Evolutionary conservation across 2,113 vertebrate species (phyloP).

Genomic region (Rattus rattus): DNA sequence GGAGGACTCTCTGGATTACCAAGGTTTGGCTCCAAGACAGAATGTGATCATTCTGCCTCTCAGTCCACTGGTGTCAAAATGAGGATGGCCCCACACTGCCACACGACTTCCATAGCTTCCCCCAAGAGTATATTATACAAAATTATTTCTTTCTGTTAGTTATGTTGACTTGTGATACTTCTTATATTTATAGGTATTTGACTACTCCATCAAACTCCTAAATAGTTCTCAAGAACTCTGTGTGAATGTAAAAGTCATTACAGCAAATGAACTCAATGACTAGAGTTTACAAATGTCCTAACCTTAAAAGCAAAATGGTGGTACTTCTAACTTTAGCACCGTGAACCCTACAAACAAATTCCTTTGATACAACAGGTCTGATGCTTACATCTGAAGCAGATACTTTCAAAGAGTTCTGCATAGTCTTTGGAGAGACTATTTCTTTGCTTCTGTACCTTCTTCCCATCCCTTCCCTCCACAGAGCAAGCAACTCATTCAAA

Average conservation of each 20-base stretch:
- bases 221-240: conserved; percentile 28
- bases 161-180: neutral
- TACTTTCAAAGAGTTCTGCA: neutral
- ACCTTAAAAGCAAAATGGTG: neutral
- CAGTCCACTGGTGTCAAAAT: neutral
- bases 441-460: neutral
- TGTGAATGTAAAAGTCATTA: conserved; percentile 24
- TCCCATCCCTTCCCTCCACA: neutral
- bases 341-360: neutral
- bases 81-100: neutral
- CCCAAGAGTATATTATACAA: neutral
- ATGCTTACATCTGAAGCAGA: neutral
- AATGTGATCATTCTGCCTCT: neutral
- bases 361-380: neutral
- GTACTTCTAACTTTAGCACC: neutral
- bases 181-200: neutral
- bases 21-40: neutral
- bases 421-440: neutral
- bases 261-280: conserved; percentile 24
- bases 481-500: conserved; percentile 51
- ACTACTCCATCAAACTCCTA: neutral
- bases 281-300: neutral
- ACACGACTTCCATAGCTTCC: neutral
- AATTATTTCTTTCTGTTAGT: neutral
- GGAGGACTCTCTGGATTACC: neutral